A percentile compares a stretch with the other conserved stretches of the same genome.
Conservation (phyloP, 2,113 vertebrate species). For the Excalfactoria chinensis region DNA sequence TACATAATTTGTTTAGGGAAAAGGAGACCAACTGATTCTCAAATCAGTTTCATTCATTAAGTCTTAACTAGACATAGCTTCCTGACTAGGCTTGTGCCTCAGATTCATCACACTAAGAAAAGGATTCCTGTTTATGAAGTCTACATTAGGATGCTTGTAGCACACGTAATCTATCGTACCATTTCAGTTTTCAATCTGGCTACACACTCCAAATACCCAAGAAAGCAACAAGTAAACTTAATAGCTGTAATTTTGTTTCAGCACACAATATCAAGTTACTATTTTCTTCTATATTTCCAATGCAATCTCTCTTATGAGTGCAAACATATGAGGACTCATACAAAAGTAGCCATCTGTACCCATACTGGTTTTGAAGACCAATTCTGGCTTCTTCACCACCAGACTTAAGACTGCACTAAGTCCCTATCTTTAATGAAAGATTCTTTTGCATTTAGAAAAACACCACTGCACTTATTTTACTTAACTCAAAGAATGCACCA, state of each 20-base stretch:
- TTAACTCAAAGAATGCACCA: background rate
- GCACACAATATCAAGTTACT: background rate
- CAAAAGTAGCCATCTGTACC: background rate
- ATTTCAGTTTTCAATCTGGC: background rate
- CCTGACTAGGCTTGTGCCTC: background rate
- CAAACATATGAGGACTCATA: background rate
- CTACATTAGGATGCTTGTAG: background rate
- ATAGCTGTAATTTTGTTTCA: background rate
- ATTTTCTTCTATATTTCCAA: background rate
- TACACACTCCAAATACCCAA: background rate
- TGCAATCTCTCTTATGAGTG: background rate
- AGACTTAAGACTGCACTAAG: background rate
- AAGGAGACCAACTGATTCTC: background rate
- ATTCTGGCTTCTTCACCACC: background rate
- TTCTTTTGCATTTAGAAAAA: background rate
- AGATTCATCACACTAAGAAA: background rate
- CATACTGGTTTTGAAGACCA: background rate
- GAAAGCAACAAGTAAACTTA: background rate
- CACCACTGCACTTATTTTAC: background rate
- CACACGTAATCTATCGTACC: background rate
- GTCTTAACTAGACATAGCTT: background rate
- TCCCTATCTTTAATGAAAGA: background rate
- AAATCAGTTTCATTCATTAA: background rate
- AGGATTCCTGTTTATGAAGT: background rate
- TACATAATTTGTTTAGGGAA: background rate